Percentiles rank a stretch among this genome's conserved stretches.
These are phyloP conservation scores for Pedetes capensis DNA, from an alignment of 2,113 vertebrate genomes.

Conservation along the genomic window DNA sequence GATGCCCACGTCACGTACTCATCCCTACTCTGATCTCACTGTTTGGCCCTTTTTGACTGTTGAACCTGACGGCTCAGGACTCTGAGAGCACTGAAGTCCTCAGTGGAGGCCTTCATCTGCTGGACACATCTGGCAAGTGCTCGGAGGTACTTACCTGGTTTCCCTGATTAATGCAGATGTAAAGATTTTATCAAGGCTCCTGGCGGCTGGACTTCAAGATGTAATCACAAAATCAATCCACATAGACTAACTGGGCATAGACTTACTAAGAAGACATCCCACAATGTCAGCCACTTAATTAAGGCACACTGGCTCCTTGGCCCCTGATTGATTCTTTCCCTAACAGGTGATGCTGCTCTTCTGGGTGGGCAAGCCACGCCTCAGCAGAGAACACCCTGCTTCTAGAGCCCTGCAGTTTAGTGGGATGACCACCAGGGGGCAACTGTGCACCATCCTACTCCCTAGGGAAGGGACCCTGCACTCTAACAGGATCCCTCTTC, in stretches of 20 bases:
- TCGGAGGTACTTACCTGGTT: conserved; percentile 63
- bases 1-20: not conserved
- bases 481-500: not conserved
- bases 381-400: not conserved
- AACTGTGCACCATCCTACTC: not conserved
- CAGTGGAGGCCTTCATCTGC: not conserved
- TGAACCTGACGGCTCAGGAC: conserved; percentile 49
- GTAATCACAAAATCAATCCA: conserved; percentile 83
- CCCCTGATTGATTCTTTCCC: not conserved
- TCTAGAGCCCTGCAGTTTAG: not conserved
- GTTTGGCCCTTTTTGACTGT: not conserved
- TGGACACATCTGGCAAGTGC: conserved; percentile 60
- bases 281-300: conserved; percentile 82
- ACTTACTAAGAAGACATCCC: conserved; percentile 72
- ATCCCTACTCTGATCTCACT: not conserved
- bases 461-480: conserved; percentile 22
- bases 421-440: conserved; percentile 47
- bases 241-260: conserved; percentile 72
- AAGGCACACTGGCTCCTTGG: conserved; percentile 62
- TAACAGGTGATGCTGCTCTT: not conserved
- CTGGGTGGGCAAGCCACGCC: not conserved
- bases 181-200: conserved; percentile 72
- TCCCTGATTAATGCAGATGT: conserved; percentile 73
- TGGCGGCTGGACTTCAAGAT: conserved; percentile 70
- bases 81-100: not conserved